Evolutionary conservation across 1,140 invertebrate genomes (phyloP).

Genomic region (Lepidurus apus): DNA sequence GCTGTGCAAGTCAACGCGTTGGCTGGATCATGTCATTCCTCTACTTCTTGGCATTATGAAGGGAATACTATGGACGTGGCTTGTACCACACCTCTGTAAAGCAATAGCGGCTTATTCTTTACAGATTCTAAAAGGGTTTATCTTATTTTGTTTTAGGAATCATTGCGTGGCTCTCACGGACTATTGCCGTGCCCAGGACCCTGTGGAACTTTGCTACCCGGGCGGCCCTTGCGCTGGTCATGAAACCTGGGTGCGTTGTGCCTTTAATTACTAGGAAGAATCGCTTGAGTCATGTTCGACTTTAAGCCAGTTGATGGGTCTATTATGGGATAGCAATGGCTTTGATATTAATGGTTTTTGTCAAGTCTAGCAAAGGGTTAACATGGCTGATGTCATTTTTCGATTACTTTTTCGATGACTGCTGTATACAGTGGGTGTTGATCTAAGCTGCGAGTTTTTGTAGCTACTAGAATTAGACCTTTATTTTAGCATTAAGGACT

Average conservation of each 20-base stretch:
- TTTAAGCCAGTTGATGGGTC: too few relatives aligned
- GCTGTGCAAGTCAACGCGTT: slow-evolving; percentile 32
- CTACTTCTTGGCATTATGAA: slow-evolving; percentile 33
- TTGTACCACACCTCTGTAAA: slow-evolving; percentile 33
- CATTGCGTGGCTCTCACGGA: slow-evolving; percentile 32
- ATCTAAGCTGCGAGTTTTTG: too few relatives aligned
- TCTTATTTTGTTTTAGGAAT: slow-evolving; percentile 25
- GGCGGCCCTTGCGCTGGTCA: slow-evolving; percentile 34
- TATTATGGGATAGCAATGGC: too few relatives aligned
- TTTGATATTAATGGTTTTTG: too few relatives aligned
- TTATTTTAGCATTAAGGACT: too few relatives aligned
- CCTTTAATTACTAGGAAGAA: not conserved
- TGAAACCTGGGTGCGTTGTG: slow-evolving; percentile 36
- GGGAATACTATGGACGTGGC: slow-evolving; percentile 36
- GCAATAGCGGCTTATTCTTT: not conserved
- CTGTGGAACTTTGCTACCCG: slow-evolving; percentile 34
- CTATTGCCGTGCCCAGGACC: slow-evolving; percentile 29
- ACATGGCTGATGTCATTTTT: too few relatives aligned
- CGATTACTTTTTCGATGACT: too few relatives aligned
- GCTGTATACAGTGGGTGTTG: too few relatives aligned
- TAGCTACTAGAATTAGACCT: too few relatives aligned
- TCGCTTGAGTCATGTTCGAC: too few relatives aligned
- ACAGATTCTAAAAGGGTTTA: not conserved
- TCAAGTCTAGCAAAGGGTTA: too few relatives aligned
- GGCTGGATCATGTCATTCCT: slow-evolving; percentile 33